A percentile compares a stretch with the other conserved stretches of the same genome.
Conservation (phyloP, 2,797 vertebrate species). For the Alexandromys oeconomus region DNA sequence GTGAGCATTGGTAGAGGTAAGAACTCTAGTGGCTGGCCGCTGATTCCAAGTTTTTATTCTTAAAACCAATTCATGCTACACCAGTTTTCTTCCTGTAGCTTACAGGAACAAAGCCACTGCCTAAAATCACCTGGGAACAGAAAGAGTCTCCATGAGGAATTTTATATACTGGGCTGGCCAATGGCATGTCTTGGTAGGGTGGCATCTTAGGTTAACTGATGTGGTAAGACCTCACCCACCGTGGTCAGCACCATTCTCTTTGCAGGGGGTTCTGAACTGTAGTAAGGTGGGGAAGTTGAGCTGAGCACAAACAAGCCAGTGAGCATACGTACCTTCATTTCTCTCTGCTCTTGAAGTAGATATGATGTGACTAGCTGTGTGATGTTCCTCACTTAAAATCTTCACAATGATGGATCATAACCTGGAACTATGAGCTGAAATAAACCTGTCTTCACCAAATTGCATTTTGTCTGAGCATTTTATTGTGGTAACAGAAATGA, state of each 20-base stretch:
- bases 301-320: not conserved
- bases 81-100: constrained; percentile 20
- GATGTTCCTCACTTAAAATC: not conserved
- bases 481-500: not conserved
- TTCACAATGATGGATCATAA: not conserved
- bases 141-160: not conserved
- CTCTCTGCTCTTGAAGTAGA: not conserved
- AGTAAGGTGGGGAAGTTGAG: no score
- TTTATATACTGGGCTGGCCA: not conserved
- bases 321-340: not conserved
- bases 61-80: no score
- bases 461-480: not conserved
- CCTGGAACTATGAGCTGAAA: not conserved
- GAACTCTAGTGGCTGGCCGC: no score
- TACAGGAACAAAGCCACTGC: not conserved
- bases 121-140: not conserved
- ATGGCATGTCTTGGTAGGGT: not conserved
- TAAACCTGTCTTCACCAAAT: not conserved
- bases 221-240: not conserved
- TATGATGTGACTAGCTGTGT: not conserved
- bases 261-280: not conserved
- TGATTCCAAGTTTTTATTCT: no score
- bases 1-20: no score
- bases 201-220: not conserved
- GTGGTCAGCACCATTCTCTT: not conserved